Evolutionary conservation across 2,113 vertebrate species (phyloP).

Genomic region (Cnemophilus loriae): DNA sequence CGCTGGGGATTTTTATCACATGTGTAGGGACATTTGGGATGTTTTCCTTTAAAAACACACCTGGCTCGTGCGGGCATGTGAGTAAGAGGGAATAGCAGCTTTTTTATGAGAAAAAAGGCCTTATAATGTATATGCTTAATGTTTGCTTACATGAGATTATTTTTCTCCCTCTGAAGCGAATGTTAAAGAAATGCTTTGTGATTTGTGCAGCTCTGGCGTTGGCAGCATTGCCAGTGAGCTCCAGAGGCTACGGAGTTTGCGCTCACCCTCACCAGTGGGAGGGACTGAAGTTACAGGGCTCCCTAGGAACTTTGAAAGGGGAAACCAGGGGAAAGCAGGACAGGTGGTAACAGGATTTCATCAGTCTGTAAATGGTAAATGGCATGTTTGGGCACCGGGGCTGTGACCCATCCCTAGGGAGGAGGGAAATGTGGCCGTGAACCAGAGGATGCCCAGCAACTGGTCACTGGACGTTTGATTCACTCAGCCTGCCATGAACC

Average conservation of each 20-base stretch:
- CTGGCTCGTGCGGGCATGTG: rapidly evolving
- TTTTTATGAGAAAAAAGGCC: neutral
- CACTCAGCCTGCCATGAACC: rapidly evolving
- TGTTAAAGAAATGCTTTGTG: neutral
- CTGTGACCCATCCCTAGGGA: neutral
- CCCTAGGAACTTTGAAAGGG: neutral
- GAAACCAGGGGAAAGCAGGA: neutral
- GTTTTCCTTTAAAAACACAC: neutral
- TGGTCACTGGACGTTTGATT: neutral
- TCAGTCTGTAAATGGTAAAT: neutral
- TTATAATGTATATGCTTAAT: neutral
- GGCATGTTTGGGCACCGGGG: rapidly evolving
- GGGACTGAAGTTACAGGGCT: neutral
- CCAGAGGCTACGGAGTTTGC: rapidly evolving
- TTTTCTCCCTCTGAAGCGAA: neutral
- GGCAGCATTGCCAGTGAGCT: neutral
- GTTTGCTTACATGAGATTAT: neutral
- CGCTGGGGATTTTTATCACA: neutral
- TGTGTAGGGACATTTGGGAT: neutral
- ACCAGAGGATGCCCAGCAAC: rapidly evolving
- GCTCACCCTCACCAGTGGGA: rapidly evolving
- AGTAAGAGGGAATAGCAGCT: neutral
- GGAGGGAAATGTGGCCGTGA: rapidly evolving
- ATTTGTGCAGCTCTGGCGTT: neutral
- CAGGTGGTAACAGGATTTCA: neutral